Evolutionary conservation across 2,113 vertebrate species (phyloP).

Genomic region (Hippocampus guttulatus): DNA sequence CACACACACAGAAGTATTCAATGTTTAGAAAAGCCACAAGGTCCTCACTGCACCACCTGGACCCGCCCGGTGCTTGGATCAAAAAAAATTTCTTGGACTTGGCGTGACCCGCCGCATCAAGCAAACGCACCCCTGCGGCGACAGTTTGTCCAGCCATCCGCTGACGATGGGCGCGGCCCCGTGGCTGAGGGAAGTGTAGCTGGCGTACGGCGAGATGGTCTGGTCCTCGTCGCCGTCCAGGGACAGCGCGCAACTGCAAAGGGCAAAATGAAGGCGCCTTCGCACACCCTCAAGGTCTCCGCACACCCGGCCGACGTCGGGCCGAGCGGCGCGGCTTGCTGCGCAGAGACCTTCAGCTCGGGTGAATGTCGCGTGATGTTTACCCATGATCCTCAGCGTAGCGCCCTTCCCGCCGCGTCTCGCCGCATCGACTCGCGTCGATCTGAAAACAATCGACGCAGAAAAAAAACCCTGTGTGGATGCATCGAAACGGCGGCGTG

Average conservation of each 20-base stretch:
- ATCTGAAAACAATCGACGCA: conserved; percentile 33
- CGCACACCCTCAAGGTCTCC: not conserved
- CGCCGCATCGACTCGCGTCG: conserved; percentile 39
- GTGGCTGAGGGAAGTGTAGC: conserved; percentile 82
- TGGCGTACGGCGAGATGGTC: conserved; percentile 93
- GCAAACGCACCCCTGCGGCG: conserved; percentile 84
- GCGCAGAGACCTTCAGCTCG: conserved; percentile 31
- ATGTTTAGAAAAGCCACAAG: not conserved
- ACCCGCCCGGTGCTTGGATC: not conserved
- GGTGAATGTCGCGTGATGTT: not conserved
- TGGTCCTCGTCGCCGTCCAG: conserved; percentile 81
- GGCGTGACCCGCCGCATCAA: not conserved
- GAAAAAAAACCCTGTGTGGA: too few species aligned
- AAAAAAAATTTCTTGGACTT: not conserved
- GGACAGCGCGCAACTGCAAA: conserved; percentile 76
- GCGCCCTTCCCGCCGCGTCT: conserved; percentile 30
- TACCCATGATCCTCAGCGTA: conserved; percentile 67
- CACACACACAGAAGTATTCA: not conserved
- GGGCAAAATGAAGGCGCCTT: conserved; percentile 54
- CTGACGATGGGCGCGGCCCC: conserved; percentile 78
- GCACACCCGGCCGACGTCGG: too few species aligned
- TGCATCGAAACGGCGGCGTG: not conserved
- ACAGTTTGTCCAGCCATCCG: conserved; percentile 96
- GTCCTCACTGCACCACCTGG: too few species aligned
- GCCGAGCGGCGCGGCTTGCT: too few species aligned